Base-by-base conservation (phyloP, 2,797 vertebrate genomes). In the Pangasius macronema region DNA sequence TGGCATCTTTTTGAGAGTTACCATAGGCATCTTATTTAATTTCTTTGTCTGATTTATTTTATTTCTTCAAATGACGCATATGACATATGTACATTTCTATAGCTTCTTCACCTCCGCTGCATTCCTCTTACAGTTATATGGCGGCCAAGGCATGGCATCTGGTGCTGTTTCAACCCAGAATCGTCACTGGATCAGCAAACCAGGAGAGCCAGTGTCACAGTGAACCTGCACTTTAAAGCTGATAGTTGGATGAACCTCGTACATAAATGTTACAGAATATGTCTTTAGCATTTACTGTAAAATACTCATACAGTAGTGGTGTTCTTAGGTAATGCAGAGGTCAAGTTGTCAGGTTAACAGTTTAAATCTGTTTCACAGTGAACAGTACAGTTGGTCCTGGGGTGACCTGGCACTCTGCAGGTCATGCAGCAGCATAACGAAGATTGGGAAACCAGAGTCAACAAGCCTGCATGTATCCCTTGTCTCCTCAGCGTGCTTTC, bases 391-490 rank as follows among this genome's bases (percentile, higher is more conserved):
- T 68, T 53, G n/a, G 63, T 68, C 63, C 46, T 53, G 46, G 24
- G 42, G 57, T 55, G 72, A 83, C 46, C 86, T n/a, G 42, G 36
- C 11, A 30, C 42, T 55, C 11, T 82, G 33, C 51, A 83, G 70
- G 49, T 87, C 85, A 61, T 59, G 80, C 67, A 59, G 67, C 75
- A 86, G 85, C 86, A 88, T 77, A 87, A 82, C 22, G 9, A 87
- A 65, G 81, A 82, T 63, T 68, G 63, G 84, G 82, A 86, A 85
- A 79, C 22, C 75, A 83, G 85, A 89, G 46, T 49, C 81, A 67
- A 87, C 84, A 70, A 88, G 88, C 75, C 61, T 70, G 86, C 88
- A 85, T 89, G 86, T n/a, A 83, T 76, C 79, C 33, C 91, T 87
- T 80, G 57, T 80, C 63, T 85, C 49, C 85, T 82, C 86, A 77